Evolutionary conservation across 2,113 vertebrate genomes (phyloP).

Genomic region (Bubo blakistoni): DNA sequence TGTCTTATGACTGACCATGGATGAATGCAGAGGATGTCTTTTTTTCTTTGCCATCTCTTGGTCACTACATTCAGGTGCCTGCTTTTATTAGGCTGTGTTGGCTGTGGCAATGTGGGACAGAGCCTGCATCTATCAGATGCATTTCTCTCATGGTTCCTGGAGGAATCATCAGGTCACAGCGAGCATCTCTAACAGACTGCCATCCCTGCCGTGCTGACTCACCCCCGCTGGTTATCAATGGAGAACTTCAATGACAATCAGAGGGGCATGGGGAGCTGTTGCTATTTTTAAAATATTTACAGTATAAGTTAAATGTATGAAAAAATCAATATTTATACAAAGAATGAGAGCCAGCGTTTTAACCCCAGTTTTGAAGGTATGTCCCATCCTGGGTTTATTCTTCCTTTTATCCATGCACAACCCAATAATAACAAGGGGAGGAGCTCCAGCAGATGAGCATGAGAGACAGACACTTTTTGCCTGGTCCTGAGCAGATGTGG

Average conservation of each 20-base stretch:
- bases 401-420: background rate
- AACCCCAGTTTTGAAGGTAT: background rate
- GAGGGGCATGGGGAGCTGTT: background rate
- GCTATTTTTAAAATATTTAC: background rate
- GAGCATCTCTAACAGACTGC: background rate
- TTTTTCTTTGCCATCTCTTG: background rate
- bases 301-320: background rate
- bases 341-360: background rate
- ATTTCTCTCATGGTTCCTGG: background rate
- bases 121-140: background rate
- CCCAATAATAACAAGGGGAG: background rate
- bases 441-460: background rate
- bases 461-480: background rate
- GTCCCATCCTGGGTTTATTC: background rate
- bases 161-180: background rate
- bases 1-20: background rate
- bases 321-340: background rate
- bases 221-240: background rate
- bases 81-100: background rate
- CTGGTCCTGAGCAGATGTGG: background rate
- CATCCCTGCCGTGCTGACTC: background rate
- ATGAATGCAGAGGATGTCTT: background rate
- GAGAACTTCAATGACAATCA: background rate
- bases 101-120: background rate
- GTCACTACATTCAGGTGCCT: background rate